phyloP scores from a whole-genome alignment of 2,888 invertebrate species.

The Perizoma affinitatum region DNA sequence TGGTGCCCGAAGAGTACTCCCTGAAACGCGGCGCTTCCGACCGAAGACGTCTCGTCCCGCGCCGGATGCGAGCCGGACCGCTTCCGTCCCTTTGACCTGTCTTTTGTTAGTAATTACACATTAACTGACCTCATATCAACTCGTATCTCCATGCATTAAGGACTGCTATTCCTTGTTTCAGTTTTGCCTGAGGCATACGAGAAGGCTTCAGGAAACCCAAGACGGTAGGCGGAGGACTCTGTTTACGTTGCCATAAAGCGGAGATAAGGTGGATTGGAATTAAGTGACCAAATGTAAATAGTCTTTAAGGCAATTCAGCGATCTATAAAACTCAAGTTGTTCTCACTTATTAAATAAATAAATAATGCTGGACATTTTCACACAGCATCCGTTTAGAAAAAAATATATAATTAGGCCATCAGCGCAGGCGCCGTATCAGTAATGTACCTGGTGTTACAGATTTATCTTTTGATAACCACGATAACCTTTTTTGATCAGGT shows the following conservation, averaged over 20 bases:
- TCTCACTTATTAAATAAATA: too few relatives aligned
- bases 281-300: background rate
- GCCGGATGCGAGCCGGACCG: conserved; percentile 75
- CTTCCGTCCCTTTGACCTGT: conserved; percentile 79
- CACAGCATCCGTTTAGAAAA: too few relatives aligned
- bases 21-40: conserved; percentile 57
- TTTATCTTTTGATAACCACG: too few relatives aligned
- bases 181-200: conserved; percentile 48
- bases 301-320: too few relatives aligned
- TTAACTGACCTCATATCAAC: conserved; percentile 38
- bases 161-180: conserved; percentile 47
- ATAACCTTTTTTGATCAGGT: too few relatives aligned
- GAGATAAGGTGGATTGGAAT: conserved; percentile 23
- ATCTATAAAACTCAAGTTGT: too few relatives aligned
- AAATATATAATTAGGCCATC: too few relatives aligned
- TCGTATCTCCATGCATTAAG: conserved; percentile 44
- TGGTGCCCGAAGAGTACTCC: conserved; percentile 30
- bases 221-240: conserved; percentile 52
- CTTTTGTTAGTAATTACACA: conserved; percentile 70
- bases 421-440: too few relatives aligned
- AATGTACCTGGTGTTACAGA: too few relatives aligned
- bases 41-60: conserved; percentile 66
- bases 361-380: too few relatives aligned
- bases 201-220: conserved; percentile 61
- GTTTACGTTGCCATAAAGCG: conserved; percentile 46